Evolutionary conservation across 2,888 invertebrate species (phyloP).

Genomic region (Lochmaea capreae): DNA sequence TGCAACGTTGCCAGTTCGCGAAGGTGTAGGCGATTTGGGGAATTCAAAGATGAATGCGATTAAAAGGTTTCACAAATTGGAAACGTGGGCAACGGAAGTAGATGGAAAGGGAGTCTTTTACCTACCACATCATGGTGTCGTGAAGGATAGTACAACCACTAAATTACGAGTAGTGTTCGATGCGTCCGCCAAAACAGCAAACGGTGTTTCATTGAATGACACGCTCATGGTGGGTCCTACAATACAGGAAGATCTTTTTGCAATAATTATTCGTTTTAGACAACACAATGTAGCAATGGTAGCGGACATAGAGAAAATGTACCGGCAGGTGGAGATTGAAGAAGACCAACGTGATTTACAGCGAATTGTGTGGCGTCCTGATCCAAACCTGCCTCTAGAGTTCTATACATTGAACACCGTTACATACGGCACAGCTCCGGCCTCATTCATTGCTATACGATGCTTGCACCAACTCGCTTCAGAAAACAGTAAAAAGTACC

Average conservation of each 20-base stretch:
- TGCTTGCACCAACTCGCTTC: conserved; percentile 36
- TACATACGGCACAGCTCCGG: conserved; percentile 38
- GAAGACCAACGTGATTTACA: conserved; percentile 40
- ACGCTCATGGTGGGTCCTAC: conserved; percentile 21
- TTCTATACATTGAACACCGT: conserved; percentile 39
- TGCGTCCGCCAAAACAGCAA: conserved; percentile 24
- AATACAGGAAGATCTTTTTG: conserved; percentile 39
- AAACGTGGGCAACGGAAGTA: conserved; percentile 11
- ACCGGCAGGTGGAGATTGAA: conserved; percentile 42
- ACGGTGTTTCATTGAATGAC: conserved; percentile 40
- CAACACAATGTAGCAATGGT: background rate
- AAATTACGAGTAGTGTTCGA: conserved; percentile 33
- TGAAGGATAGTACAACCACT: conserved; percentile 32
- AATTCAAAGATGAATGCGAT: conserved; percentile 18
- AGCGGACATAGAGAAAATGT: conserved; percentile 51
- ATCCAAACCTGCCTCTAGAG: conserved; percentile 24
- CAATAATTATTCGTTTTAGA: conserved; percentile 39
- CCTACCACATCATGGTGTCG: conserved; percentile 33
- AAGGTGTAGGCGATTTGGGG: conserved; percentile 23
- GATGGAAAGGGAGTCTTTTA: conserved; percentile 24
- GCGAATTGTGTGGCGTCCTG: conserved; percentile 44
- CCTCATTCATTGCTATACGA: conserved; percentile 40
- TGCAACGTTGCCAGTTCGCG: conserved; percentile 34
- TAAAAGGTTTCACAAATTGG: background rate
- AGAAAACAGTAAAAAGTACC: conserved; percentile 21